Evolutionary conservation across 1,140 invertebrate species (phyloP), one percentile per base, ranked within the genome.

Genomic region (Lucilia sericata): DNA sequence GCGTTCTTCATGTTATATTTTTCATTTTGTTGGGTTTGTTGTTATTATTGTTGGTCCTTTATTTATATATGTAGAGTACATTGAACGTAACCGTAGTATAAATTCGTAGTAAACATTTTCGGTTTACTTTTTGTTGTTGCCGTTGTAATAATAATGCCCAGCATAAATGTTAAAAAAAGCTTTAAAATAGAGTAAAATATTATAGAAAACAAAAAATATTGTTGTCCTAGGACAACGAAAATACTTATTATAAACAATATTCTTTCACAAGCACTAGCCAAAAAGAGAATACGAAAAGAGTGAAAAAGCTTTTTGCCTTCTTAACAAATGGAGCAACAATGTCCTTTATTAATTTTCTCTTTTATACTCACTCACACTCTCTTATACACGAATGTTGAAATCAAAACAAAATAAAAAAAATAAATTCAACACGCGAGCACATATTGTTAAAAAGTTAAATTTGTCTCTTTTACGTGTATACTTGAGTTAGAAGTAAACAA

Each of bases 221-320:
- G 65, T 70, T 80, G 76, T 80, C 76, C 76, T 80, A 80, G 76
- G 76, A 80, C 76, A 49, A 80, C 36, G 3, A 19, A 19, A 17
- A 25, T 21, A 80, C 42, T 42, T 42, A 42, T 80, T 25, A 19
- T 51, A 80, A 49, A 80, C n/a, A 80, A 21, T 76, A 49, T 51
- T 49, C 25, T 30, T 30, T 49, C 42, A 78, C 5, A n/a, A 42
- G 36, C 65, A 75, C 42, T 13, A 42, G 14, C 13, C 17, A 80
- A 49, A 49, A 21, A 51, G 74, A 80, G 76, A 21, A 5, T 51
- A 21, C 5, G 10, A 42, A 17, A 49, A 49, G 30, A 21, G 3
- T 2, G 25, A 30, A 49, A 80, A 80, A 80, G 76, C 76, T 49
- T 76, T 76, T 42, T 76, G 10, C 7, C 3, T 30, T 30, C 3